Evolutionary conservation across 2,113 vertebrate genomes (phyloP).

Genomic region (Dipodomys ordii): DNA sequence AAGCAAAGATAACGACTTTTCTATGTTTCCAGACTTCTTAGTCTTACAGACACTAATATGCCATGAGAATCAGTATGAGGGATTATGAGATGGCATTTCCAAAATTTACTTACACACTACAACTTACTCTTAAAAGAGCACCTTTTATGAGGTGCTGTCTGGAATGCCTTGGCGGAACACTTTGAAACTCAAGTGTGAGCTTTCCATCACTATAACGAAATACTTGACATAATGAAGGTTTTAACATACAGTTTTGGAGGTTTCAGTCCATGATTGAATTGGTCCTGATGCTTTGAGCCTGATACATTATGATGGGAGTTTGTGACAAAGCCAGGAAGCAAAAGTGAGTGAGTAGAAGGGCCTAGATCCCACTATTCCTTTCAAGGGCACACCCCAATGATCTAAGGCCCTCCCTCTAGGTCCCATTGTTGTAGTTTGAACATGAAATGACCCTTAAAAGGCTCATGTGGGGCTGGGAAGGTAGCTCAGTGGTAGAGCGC

Average conservation of each 20-base stretch:
- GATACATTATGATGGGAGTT: neutral
- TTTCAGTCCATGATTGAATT: neutral
- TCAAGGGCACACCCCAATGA: neutral
- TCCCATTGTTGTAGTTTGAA: too few species aligned
- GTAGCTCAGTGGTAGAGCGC: too few species aligned
- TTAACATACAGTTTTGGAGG: neutral
- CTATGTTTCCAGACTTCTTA: neutral
- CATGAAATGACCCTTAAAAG: too few species aligned
- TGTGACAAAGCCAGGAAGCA: neutral
- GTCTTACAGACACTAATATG: neutral
- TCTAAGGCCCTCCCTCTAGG: neutral
- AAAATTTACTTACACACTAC: neutral
- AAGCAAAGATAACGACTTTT: conserved; percentile 20
- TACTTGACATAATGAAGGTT: neutral
- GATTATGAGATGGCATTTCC: neutral
- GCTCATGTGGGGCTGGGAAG: too few species aligned
- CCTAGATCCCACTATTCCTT: neutral
- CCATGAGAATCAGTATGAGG: neutral
- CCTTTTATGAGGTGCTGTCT: neutral
- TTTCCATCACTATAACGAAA: neutral
- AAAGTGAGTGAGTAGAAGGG: neutral
- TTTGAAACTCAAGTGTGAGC: neutral
- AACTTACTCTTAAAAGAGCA: neutral
- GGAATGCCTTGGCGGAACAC: neutral
- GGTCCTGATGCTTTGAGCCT: neutral